A percentile compares a stretch with the other conserved stretches of the same genome.
Evolutionary conservation across 2,113 vertebrate species (phyloP).

Genomic region (Crypturellus undulatus): DNA sequence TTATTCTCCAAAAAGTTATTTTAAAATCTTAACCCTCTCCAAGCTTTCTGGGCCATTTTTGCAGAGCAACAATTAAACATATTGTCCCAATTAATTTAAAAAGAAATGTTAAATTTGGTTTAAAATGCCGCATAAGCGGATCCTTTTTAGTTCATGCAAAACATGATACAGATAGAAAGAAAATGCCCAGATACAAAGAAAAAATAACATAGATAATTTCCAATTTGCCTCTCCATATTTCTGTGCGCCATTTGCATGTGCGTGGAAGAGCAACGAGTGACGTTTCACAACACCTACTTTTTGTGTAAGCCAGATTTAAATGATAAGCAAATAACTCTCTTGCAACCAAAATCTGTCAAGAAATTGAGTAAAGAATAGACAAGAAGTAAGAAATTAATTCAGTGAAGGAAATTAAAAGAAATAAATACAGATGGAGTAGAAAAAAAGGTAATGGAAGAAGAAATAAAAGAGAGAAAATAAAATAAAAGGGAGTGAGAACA

Average conservation of each 20-base stretch:
- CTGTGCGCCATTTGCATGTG: accelerated
- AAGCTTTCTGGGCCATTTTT: neutral
- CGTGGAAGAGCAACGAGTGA: neutral
- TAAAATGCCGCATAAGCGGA: neutral
- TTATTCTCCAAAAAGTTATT: neutral
- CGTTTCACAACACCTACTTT: neutral
- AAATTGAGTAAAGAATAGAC: neutral
- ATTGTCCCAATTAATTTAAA: neutral
- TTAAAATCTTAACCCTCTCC: neutral
- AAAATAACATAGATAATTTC: neutral
- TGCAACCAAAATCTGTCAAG: neutral
- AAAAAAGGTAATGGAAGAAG: neutral
- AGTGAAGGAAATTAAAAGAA: neutral
- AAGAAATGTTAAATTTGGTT: neutral
- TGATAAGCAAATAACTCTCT: neutral
- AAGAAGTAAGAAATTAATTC: neutral
- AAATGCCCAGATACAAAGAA: neutral
- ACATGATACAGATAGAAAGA: neutral
- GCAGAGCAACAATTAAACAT: neutral
- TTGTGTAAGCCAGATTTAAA: neutral
- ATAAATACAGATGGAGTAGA: neutral
- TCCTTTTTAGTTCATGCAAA: neutral
- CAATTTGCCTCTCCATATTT: neutral
- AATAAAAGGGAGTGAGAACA: neutral
- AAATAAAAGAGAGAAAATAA: slow-evolving; percentile 4